These are phyloP conservation scores for Muntiacus muntjak DNA, from an alignment of 2,113 vertebrate genomes.

Conservation along the genomic window DNA sequence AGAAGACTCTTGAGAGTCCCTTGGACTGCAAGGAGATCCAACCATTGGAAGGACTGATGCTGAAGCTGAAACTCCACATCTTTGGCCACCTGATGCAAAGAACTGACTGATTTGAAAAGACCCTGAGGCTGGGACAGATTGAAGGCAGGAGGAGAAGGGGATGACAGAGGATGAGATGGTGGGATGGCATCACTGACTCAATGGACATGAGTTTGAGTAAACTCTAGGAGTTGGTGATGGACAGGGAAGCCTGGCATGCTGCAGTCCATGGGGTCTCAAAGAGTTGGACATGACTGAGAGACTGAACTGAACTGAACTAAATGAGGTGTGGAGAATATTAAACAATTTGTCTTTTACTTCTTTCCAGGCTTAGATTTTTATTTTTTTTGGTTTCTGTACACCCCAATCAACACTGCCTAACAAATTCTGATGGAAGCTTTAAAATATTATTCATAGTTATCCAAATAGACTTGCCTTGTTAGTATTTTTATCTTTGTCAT, in stretches of 20 bases:
- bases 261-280: not conserved
- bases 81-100: not conserved
- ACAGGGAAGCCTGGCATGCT: not conserved
- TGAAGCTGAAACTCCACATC: not conserved
- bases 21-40: not conserved
- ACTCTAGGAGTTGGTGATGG: not conserved
- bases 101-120: not conserved
- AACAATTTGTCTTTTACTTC: not conserved
- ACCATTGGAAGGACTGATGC: not conserved
- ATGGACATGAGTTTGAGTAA: not conserved
- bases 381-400: not conserved
- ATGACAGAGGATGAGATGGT: not conserved
- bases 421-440: not conserved
- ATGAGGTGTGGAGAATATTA: not conserved
- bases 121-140: not conserved
- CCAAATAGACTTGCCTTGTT: not conserved
- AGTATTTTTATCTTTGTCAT: not conserved
- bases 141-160: not conserved
- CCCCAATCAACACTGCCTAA: not conserved
- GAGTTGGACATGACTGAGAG: not conserved
- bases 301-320: not conserved
- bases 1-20: not conserved
- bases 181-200: rapidly evolving
- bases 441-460: not conserved
- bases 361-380: not conserved